Conservation (phyloP, 2,888 invertebrate genomes). For the Hirtodrosophila alboralis region DNA sequence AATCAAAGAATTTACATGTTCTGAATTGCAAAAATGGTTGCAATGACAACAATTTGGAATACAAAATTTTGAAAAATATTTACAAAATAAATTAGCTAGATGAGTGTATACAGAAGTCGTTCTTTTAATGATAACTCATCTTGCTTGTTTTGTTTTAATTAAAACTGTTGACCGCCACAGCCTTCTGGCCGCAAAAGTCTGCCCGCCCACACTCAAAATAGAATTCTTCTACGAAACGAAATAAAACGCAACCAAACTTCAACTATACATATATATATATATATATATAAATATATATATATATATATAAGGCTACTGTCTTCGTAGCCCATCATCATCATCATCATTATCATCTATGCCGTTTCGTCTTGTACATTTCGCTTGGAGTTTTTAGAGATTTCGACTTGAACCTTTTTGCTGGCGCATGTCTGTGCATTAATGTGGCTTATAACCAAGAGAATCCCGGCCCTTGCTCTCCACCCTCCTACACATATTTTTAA, state of each 20-base stretch:
- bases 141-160: conserved; percentile 72
- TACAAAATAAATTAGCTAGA: not conserved
- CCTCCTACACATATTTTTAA: too few species aligned
- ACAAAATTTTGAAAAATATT: too few species aligned
- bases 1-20: too few species aligned
- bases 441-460: conserved; percentile 77
- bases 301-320: conserved; percentile 4
- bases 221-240: too few species aligned
- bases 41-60: not conserved
- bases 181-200: conserved; percentile 10
- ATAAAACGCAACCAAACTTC: conserved; percentile 13
- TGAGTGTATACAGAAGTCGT: conserved; percentile 37
- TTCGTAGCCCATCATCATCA: conserved; percentile 16
- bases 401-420: conserved; percentile 46
- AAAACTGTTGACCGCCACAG: conserved; percentile 69
- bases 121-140: conserved; percentile 19
- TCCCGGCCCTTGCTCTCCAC: too few species aligned
- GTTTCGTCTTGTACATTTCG: conserved; percentile 49
- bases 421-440: conserved; percentile 78
- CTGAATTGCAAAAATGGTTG: too few species aligned
- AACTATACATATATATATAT: too few species aligned
- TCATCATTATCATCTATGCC: too few species aligned
- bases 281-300: too few species aligned
- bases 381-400: conserved; percentile 43
- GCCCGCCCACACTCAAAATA: not conserved